Conservation (phyloP, 2,113 vertebrate species). For the Pseudois nayaur region DNA sequence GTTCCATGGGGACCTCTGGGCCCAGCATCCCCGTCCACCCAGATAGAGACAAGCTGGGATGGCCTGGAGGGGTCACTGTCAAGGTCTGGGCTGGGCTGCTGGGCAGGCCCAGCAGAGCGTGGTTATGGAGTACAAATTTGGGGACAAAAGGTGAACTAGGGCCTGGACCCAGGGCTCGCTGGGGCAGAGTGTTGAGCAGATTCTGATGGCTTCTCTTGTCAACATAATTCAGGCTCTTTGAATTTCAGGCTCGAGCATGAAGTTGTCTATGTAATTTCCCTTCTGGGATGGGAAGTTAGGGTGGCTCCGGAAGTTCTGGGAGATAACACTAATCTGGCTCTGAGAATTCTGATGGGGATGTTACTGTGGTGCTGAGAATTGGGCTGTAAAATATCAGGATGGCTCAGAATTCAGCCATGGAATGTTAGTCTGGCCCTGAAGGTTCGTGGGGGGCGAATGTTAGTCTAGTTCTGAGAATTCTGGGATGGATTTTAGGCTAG, state of each 20-base stretch:
- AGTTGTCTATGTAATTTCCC: background rate
- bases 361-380: background rate
- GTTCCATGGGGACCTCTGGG: background rate
- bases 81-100: background rate
- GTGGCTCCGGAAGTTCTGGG: background rate
- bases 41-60: too few relatives aligned
- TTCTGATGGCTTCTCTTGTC: background rate
- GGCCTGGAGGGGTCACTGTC: fast-evolving
- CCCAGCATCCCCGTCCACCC: background rate
- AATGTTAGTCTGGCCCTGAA: background rate
- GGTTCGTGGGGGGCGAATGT: background rate
- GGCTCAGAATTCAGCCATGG: background rate
- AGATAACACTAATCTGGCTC: background rate
- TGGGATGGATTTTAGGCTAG: background rate
- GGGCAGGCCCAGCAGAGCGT: background rate
- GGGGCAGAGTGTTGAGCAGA: fast-evolving
- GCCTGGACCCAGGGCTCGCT: fast-evolving
- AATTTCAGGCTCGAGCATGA: background rate
- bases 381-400: background rate
- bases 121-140: fast-evolving
- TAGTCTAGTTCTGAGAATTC: background rate
- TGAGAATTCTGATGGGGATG: background rate
- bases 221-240: background rate
- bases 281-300: background rate
- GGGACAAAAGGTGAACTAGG: background rate